Base-by-base conservation (phyloP, 2,888 invertebrate genomes). In the Trissonchulus latispiculum region DNA sequence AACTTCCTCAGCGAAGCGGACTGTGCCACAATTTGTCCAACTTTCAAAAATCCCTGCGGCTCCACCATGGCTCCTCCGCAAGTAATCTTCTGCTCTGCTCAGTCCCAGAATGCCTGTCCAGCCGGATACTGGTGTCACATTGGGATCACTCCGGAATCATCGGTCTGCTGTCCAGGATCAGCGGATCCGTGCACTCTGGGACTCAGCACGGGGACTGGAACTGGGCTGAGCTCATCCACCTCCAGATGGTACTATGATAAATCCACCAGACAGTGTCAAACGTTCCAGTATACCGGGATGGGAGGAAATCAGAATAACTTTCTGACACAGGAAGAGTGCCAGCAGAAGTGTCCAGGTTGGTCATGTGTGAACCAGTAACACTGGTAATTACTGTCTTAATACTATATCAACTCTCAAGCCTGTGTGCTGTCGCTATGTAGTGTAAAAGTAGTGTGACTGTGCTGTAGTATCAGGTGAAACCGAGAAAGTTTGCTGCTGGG, bases 41-140 rank as follows among this genome's bases (percentile, higher is more conserved):
- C 48, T 48, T 71, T 81, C 66, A 79, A 79, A 74, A 80, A 81
- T 67, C 81, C 81, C 1, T 81, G 81, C 68, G 79, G 79, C 69
- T 76, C 74, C 31, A 74, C 74, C 1, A 61, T 67, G 15, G 1
- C 62, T 59, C 59, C 68, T 36, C 62, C 62, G 1, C 74, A 72
- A 48, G 62, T 31, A 29, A 59, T 59, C 1, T 69, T 74, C 1
- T 74, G 74, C 72, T 67, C 33, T 1, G 32, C 74, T 23, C 35
- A 59, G 1, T 69, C 48, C 8, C 72, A 66, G 2, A 72, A 74
- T 28, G 70, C 72, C 1, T 75, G 75, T 48, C 75, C 75, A 23
- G 72, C 72, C 1, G 72, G 72, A 18, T 73, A 36, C 37, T 75
- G 73, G 73, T 75, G 75, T 36, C 75, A 75, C 36, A 61, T 75